Evolutionary conservation across 2,113 vertebrate genomes (phyloP).

Genomic region (Trematocara stigmaticum): DNA sequence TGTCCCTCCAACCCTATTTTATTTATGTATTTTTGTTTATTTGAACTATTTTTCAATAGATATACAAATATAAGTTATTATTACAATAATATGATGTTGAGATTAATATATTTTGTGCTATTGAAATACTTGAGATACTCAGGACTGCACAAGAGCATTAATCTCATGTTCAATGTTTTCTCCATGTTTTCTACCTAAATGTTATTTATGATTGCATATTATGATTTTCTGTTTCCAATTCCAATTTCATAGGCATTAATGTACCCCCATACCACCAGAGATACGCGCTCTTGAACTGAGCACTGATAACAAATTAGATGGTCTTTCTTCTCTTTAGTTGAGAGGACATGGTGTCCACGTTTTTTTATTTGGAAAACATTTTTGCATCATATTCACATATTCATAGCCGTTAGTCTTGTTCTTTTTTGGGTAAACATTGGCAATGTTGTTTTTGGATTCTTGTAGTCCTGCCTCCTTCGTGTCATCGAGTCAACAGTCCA

Average conservation of each 20-base stretch:
- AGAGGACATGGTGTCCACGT: neutral
- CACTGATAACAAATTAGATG: neutral
- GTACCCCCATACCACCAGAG: neutral
- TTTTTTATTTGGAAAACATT: neutral
- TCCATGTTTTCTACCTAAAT: neutral
- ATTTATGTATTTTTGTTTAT: neutral
- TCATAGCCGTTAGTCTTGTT: neutral
- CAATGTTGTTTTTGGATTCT: neutral
- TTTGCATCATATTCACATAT: neutral
- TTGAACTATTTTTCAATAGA: neutral
- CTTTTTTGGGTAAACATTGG: neutral
- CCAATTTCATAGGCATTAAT: neutral
- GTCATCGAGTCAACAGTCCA: neutral
- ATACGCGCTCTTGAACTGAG: neutral
- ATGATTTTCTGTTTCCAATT: neutral
- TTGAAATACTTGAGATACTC: neutral
- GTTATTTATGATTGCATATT: neutral
- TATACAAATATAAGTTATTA: neutral
- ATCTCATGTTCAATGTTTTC: neutral
- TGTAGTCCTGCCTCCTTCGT: neutral
- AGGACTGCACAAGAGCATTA: neutral
- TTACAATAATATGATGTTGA: neutral
- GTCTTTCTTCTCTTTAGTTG: neutral
- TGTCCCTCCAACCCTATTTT: neutral
- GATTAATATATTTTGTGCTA: neutral